These are phyloP conservation scores for Sinodicranocentrus sp. DNA, from an alignment of 2,888 invertebrate species.

Conservation along the genomic window DNA sequence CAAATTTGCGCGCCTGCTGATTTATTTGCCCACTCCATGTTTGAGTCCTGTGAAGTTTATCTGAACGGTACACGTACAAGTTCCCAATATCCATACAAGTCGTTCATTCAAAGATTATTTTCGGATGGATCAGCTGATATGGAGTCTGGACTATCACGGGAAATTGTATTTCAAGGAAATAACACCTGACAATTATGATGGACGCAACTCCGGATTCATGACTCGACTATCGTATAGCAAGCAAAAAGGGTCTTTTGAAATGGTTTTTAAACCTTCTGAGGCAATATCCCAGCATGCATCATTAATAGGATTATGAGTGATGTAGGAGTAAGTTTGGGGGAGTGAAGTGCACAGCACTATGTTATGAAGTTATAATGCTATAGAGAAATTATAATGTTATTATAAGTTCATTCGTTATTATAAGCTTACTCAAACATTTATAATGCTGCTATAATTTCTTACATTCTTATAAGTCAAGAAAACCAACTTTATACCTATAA, in stretches of 20 bases:
- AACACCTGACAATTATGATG: constrained; percentile 1
- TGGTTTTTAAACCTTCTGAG: constrained; percentile 7
- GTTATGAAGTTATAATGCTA: neutral
- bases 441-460: no score
- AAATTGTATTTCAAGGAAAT: constrained; percentile 14
- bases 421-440: no score
- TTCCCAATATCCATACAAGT: neutral
- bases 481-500: no score
- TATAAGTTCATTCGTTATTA: neutral
- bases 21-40: neutral
- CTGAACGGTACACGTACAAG: neutral
- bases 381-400: constrained; percentile 11
- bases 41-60: constrained; percentile 25
- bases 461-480: no score
- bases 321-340: neutral
- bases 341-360: neutral
- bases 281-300: constrained; percentile 1
- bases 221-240: neutral
- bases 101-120: constrained; percentile 7
- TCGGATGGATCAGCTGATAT: neutral
- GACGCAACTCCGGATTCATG: neutral
- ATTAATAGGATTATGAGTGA: neutral
- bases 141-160: neutral
- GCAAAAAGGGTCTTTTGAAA: neutral
- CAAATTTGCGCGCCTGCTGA: constrained; percentile 1